Percentiles rank a stretch among this genome's conserved stretches.
These are phyloP conservation scores for Echeneis naucrates DNA, from an alignment of 2,797 vertebrate genomes.

Conservation along the genomic window DNA sequence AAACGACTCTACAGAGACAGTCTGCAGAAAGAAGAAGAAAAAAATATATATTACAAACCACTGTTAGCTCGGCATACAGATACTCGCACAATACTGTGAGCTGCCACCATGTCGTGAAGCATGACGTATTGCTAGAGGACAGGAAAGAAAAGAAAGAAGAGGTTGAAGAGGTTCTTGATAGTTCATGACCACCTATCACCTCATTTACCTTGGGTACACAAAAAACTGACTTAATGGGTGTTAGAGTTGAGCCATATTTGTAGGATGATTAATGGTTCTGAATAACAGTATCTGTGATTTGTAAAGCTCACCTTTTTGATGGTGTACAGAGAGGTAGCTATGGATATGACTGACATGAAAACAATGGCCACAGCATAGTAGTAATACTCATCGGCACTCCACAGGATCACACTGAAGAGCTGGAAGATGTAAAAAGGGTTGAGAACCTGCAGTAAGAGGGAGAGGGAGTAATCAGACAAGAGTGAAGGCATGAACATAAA, in stretches of 20 bases:
- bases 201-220: too few species aligned
- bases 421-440: constrained; percentile 99
- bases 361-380: constrained; percentile 97
- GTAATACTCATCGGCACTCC: constrained; percentile 96
- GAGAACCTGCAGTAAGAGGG: constrained; percentile 89
- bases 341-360: constrained; percentile 96
- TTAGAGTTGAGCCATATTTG: too few species aligned
- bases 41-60: constrained; percentile 85
- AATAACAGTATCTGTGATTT: not conserved
- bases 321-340: constrained; percentile 97
- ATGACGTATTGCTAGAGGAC: constrained; percentile 94
- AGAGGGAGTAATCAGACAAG: constrained; percentile 2
- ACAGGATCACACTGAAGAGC: constrained; percentile 98
- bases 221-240: too few species aligned
- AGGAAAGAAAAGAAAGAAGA: constrained; percentile 31
- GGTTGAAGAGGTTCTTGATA: constrained; percentile 8
- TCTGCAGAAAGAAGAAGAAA: not conserved
- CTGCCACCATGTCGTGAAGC: constrained; percentile 98
- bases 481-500: not conserved
- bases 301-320: constrained; percentile 93
- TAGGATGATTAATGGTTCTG: not conserved
- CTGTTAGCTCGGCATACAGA: constrained; percentile 92
- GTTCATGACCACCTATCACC: constrained; percentile 7
- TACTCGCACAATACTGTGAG: constrained; percentile 96
- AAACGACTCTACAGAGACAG: not conserved